phyloP scores from a whole-genome alignment of 2,797 vertebrate genomes.

The Taeniopygia guttata region DNA sequence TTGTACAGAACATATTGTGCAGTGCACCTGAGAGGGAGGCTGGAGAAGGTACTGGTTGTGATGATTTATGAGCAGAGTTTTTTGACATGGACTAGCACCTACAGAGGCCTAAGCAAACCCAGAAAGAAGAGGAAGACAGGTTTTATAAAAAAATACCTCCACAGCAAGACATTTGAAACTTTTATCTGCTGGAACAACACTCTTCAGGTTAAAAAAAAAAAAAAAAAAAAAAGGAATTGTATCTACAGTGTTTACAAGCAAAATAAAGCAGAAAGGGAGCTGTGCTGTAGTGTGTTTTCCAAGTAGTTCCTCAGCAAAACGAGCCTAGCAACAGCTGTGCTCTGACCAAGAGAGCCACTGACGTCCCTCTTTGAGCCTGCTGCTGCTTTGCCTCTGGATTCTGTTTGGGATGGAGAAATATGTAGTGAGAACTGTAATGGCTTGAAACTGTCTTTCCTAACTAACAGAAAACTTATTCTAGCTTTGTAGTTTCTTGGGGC shows the following conservation, averaged over 20 bases:
- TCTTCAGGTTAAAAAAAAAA: not conserved
- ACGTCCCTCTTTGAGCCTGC: not conserved
- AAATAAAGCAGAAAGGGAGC: not conserved
- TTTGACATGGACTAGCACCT: not conserved
- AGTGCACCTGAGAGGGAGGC: not conserved
- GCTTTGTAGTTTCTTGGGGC: not conserved
- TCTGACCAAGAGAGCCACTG: not conserved
- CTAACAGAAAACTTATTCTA: not conserved
- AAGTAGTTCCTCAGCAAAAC: not conserved
- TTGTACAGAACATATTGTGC: not conserved
- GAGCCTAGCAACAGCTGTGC: not conserved
- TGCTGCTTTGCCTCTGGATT: not conserved
- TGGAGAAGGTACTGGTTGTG: not conserved
- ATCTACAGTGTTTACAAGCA: not conserved
- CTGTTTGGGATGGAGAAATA: not conserved
- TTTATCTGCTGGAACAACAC: not conserved
- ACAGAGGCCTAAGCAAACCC: not conserved
- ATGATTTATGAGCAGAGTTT: not conserved
- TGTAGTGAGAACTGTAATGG: not conserved
- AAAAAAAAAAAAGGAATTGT: not conserved
- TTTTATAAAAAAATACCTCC: not conserved
- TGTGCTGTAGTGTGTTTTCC: not conserved
- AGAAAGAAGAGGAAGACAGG: not conserved
- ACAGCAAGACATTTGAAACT: not conserved
- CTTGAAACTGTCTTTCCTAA: not conserved